phyloP scores from a whole-genome alignment of 2,888 invertebrate species.

The Calliphora vomitoria region DNA sequence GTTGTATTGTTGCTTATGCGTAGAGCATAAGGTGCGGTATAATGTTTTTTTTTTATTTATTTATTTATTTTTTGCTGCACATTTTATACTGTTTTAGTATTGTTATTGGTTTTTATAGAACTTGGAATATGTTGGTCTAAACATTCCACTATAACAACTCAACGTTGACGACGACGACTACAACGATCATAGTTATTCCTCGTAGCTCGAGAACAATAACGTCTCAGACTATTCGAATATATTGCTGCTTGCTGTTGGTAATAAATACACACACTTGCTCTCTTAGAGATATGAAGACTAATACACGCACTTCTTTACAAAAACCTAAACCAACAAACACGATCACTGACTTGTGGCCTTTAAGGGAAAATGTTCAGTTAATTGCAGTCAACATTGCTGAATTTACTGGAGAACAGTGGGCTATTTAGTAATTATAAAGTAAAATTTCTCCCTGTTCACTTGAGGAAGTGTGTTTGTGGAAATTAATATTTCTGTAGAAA shows the following conservation, averaged over 20 bases:
- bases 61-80: constrained; percentile 31
- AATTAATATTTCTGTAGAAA: too few relatives aligned
- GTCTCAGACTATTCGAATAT: constrained; percentile 30
- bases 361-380: constrained; percentile 74
- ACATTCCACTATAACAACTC: constrained; percentile 71
- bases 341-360: constrained; percentile 73
- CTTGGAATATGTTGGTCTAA: constrained; percentile 69
- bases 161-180: constrained; percentile 47
- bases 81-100: constrained; percentile 51
- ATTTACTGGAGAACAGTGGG: constrained; percentile 52
- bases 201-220: constrained; percentile 62
- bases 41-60: constrained; percentile 9
- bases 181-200: constrained; percentile 62
- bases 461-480: too few relatives aligned
- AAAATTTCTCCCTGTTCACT: neutral
- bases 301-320: constrained; percentile 45
- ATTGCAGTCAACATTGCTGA: constrained; percentile 70
- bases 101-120: constrained; percentile 63
- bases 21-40: constrained; percentile 64
- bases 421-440: neutral
- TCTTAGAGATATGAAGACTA: neutral
- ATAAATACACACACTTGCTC: constrained; percentile 18
- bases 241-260: constrained; percentile 32
- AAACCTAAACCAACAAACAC: constrained; percentile 42
- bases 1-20: constrained; percentile 45